phyloP scores from a whole-genome alignment of 2,113 vertebrate species.

The Neogobius melanostomus region DNA sequence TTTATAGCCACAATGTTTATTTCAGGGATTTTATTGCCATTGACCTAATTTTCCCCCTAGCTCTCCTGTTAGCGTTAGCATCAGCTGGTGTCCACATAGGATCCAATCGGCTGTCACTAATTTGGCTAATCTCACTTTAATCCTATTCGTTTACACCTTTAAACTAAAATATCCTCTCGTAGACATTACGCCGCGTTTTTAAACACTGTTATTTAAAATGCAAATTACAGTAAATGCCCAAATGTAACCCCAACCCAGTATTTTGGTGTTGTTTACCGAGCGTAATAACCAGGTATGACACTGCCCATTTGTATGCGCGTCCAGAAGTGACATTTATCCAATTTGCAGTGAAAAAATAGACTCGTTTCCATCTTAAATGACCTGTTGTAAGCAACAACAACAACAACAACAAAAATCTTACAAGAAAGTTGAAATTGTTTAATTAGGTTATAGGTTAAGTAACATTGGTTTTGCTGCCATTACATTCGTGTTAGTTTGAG shows the following conservation, averaged over 20 bases:
- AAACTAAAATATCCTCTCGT: too few relatives aligned
- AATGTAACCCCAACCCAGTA: not conserved
- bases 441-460: not conserved
- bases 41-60: conserved; percentile 43
- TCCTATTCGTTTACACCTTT: not conserved
- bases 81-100: not conserved
- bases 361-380: not conserved
- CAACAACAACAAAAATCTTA: too few relatives aligned
- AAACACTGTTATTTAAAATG: not conserved
- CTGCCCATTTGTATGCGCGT: not conserved
- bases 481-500: not conserved
- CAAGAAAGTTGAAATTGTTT: not conserved
- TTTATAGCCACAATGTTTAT: not conserved
- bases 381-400: not conserved
- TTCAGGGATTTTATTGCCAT: conserved; percentile 11
- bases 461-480: not conserved
- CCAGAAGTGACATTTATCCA: conserved; percentile 1
- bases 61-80: conserved; percentile 38
- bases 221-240: not conserved
- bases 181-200: not conserved
- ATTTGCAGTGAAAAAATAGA: not conserved
- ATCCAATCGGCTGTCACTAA: not conserved
- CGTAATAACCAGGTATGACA: not conserved
- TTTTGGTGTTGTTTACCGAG: not conserved
- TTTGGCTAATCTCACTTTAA: not conserved